phyloP scores from a whole-genome alignment of 2,113 vertebrate genomes.

The Larimichthys polyactis region DNA sequence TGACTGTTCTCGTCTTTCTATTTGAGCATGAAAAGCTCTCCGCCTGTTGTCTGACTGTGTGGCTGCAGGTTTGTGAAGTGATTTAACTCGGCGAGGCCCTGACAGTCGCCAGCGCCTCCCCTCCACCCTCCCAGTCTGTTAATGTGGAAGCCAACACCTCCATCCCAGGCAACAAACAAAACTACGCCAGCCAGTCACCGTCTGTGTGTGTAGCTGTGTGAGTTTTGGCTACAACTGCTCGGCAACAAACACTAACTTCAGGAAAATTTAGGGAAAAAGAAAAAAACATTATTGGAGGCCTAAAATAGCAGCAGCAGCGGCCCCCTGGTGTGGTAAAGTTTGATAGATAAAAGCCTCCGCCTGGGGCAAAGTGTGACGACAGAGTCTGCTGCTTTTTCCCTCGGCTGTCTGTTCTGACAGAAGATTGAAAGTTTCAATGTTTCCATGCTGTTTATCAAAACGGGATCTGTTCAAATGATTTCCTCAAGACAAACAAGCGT shows the following conservation, averaged over 20 bases:
- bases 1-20: background rate
- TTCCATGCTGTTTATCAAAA: conserved; percentile 47
- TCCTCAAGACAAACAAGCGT: conserved; percentile 35
- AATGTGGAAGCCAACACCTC: conserved; percentile 58
- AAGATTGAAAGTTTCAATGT: conserved; percentile 61
- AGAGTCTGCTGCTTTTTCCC: conserved; percentile 47
- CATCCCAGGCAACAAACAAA: conserved; percentile 60
- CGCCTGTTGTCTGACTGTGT: background rate
- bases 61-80: conserved; percentile 28
- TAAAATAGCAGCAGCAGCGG: conserved; percentile 72
- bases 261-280: conserved; percentile 31
- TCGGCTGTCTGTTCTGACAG: conserved; percentile 66
- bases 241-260: conserved; percentile 58
- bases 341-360: conserved; percentile 67
- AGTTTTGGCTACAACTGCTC: conserved; percentile 57
- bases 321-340: conserved; percentile 57
- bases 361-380: conserved; percentile 64
- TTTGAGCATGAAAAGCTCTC: background rate
- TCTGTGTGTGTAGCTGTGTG: conserved; percentile 69
- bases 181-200: conserved; percentile 25
- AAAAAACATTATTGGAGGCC: conserved; percentile 21
- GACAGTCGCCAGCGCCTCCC: conserved; percentile 6
- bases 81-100: conserved; percentile 17
- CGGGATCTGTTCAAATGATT: conserved; percentile 54
- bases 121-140: conserved; percentile 14